Evolutionary conservation across 2,113 vertebrate species (phyloP).

Genomic region (Prietella phreatophila): DNA sequence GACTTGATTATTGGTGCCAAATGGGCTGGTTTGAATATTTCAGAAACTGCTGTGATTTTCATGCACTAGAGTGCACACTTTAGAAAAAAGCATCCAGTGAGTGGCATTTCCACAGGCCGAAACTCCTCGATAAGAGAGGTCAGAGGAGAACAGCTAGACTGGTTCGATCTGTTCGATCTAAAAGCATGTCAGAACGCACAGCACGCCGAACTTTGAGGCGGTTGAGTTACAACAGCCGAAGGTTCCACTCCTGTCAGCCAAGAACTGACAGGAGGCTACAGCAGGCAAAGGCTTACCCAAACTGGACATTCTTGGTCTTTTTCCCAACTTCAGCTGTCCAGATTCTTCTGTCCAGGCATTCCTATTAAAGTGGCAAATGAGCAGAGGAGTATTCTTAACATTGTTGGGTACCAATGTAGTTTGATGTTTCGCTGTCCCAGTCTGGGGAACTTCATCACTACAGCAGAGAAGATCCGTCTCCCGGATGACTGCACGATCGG

Average conservation of each 20-base stretch:
- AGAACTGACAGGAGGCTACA: not conserved
- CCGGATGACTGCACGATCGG: constrained; percentile 95
- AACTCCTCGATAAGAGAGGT: not conserved
- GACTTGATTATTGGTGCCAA: not conserved
- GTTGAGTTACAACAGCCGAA: not conserved
- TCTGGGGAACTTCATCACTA: constrained; percentile 95
- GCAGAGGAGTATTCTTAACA: not conserved
- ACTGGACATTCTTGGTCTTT: not conserved
- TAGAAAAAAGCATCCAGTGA: not conserved
- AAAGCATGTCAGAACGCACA: not conserved
- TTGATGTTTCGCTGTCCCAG: constrained; percentile 61
- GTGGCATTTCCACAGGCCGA: not conserved
- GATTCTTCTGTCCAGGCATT: not conserved
- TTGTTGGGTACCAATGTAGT: not conserved
- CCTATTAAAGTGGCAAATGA: not conserved
- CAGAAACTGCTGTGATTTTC: not conserved
- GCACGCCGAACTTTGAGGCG: not conserved
- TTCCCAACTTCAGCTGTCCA: not conserved
- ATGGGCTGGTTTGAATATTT: not conserved
- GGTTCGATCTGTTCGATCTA: no score
- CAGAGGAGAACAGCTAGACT: not conserved
- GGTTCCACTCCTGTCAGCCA: not conserved
- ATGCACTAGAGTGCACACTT: not conserved
- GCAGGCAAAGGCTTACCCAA: not conserved
- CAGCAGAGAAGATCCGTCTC: constrained; percentile 90